Evolutionary conservation across 2,888 invertebrate genomes (phyloP).

Genomic region (Habroteleia sp.): DNA sequence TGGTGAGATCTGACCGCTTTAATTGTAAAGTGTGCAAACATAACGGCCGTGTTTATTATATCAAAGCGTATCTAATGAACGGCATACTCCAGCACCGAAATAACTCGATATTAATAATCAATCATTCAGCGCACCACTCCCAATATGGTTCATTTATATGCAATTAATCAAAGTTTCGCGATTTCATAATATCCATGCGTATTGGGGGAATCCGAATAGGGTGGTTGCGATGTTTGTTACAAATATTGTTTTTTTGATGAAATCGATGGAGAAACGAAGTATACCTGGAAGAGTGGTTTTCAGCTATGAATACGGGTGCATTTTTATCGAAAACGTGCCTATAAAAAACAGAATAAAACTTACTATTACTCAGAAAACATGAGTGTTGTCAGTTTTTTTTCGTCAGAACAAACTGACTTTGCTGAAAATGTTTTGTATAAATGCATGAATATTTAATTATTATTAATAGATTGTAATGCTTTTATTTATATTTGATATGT

Average conservation of each 20-base stretch:
- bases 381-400: too few relatives aligned
- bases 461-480: too few relatives aligned
- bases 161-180: slow-evolving; percentile 44
- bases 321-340: too few relatives aligned
- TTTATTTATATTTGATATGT: too few relatives aligned
- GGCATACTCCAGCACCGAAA: slow-evolving; percentile 12
- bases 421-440: too few relatives aligned
- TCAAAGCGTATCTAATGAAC: slow-evolving; percentile 46
- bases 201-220: slow-evolving; percentile 5
- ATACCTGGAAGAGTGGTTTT: too few relatives aligned
- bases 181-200: slow-evolving; percentile 21
- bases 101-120: slow-evolving; percentile 49
- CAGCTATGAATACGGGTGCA: too few relatives aligned
- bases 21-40: slow-evolving; percentile 53
- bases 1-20: slow-evolving; percentile 44
- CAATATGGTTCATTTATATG: slow-evolving; percentile 41
- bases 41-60: slow-evolving; percentile 49
- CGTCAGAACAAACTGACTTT: too few relatives aligned
- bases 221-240: neutral
- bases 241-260: slow-evolving; percentile 10
- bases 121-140: slow-evolving; percentile 28
- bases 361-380: too few relatives aligned
- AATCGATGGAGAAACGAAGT: too few relatives aligned
- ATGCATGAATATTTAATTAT: too few relatives aligned
- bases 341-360: too few relatives aligned